Base-by-base conservation (phyloP, 2,797 vertebrate genomes). In the Acanthiza pusilla region DNA sequence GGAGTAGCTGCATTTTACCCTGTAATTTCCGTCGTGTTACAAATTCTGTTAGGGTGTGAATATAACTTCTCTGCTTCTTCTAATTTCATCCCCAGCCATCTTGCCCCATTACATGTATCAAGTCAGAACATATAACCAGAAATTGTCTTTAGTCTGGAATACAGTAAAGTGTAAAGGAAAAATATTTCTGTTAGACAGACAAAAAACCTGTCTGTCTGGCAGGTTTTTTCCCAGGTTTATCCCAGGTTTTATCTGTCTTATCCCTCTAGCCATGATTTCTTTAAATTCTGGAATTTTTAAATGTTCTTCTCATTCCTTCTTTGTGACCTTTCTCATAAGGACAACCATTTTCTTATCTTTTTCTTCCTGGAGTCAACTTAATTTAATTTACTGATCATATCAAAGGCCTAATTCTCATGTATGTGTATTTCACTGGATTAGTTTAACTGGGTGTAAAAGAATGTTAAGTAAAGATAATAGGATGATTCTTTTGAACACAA, bases 321-420 rank as follows among this genome's bases (percentile, higher is more conserved):
- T 96, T 57, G 83, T 89, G 82, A 91, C 90, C 80, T 92, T 91
- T 95, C 91, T 91, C 55, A 16, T 96, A 95, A 95, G 92, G 93
- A 96, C 78, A 96, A 43, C 36, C 80, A 92, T 96, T 96, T 95
- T 95, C 95, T 97, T 97, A 97, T 97, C 93, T 95, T 96, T 96
- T 92, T 86, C 70, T 86, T 97, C 94, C 89, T 92, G 74, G 58
- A 97, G 80, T 97, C 81, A 96, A 96, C 89, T 96, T 97, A 97
- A 97, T 97, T 97, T 97, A 95, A 97, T 97, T 97, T 97, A 97
- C 93, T 96, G 95, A 97, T 97, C 57, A 82, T 96, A 97, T 97
- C 93, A 92, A 96, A 96, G 88, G 85, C 91, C 95, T 97, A 97
- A 97, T 97, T 97, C 94, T 95, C 96, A 95, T 60, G 43, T 91